Conservation (phyloP, 2,113 vertebrate species). For the Ciconia maguari region DNA sequence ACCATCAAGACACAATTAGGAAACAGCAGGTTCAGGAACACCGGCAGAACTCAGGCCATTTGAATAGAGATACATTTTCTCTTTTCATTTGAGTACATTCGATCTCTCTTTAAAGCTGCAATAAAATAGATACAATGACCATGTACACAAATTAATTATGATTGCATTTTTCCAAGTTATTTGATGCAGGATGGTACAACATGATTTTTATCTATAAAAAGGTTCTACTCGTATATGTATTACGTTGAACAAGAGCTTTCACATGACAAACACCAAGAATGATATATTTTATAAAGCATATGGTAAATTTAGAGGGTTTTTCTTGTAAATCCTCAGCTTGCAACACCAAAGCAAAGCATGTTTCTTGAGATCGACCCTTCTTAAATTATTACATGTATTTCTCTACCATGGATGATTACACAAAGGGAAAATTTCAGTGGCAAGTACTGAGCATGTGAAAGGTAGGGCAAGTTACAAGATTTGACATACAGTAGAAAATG, state of each 20-base stretch:
- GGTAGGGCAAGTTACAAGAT: not conserved
- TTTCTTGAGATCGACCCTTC: not conserved
- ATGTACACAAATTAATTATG: not conserved
- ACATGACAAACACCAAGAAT: not conserved
- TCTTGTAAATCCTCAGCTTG: not conserved
- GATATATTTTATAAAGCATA: not conserved
- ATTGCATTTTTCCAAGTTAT: not conserved
- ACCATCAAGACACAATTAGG: constrained; percentile 19
- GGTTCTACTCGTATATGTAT: not conserved
- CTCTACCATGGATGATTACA: not conserved
- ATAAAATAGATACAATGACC: not conserved
- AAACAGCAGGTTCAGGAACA: constrained; percentile 19
- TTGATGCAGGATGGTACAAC: not conserved
- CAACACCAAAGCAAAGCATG: rapidly evolving
- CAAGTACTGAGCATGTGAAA: not conserved
- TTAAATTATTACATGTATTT: not conserved
- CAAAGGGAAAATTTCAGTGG: not conserved
- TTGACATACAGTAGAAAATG: not conserved
- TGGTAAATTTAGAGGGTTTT: not conserved
- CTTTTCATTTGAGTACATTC: not conserved
- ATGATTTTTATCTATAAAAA: not conserved
- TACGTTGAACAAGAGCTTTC: not conserved
- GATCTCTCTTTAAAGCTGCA: not conserved
- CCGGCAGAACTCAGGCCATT: not conserved
- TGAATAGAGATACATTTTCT: not conserved